These are phyloP conservation scores for Apotomis turbidana DNA, from an alignment of 2,888 invertebrate genomes.

Conservation along the genomic window DNA sequence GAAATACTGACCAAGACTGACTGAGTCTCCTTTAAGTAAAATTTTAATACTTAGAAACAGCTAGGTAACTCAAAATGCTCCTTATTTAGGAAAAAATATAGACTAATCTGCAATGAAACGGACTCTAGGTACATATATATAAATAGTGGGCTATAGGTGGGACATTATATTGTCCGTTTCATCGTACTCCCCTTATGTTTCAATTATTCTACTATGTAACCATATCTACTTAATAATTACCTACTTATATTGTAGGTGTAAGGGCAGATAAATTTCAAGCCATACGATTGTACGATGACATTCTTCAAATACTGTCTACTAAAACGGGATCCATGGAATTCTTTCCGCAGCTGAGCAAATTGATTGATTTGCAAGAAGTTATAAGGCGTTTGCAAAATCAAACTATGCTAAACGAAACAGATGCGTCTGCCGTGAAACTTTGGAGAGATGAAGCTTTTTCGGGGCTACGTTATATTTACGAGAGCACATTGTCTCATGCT, in stretches of 20 bases:
- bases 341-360: constrained; percentile 47
- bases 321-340: constrained; percentile 54
- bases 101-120: too few species aligned
- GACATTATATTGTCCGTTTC: too few species aligned
- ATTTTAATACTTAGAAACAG: too few species aligned
- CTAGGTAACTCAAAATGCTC: too few species aligned
- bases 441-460: constrained; percentile 59
- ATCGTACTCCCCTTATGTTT: too few species aligned
- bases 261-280: constrained; percentile 58
- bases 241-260: constrained; percentile 8
- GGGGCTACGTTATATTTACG: constrained; percentile 56
- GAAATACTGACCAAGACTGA: too few species aligned
- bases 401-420: constrained; percentile 32
- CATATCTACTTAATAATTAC: not conserved
- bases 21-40: too few species aligned
- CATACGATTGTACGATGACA: constrained; percentile 52
- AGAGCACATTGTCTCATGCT: constrained; percentile 49
- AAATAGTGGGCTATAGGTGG: too few species aligned
- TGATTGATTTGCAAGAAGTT: constrained; percentile 51
- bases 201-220: not conserved
- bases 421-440: constrained; percentile 49
- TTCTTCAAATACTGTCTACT: constrained; percentile 53
- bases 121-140: too few species aligned
- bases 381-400: constrained; percentile 44
- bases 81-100: too few species aligned